phyloP scores from a whole-genome alignment of 1,140 invertebrate species.

The Colletes latitarsis region DNA sequence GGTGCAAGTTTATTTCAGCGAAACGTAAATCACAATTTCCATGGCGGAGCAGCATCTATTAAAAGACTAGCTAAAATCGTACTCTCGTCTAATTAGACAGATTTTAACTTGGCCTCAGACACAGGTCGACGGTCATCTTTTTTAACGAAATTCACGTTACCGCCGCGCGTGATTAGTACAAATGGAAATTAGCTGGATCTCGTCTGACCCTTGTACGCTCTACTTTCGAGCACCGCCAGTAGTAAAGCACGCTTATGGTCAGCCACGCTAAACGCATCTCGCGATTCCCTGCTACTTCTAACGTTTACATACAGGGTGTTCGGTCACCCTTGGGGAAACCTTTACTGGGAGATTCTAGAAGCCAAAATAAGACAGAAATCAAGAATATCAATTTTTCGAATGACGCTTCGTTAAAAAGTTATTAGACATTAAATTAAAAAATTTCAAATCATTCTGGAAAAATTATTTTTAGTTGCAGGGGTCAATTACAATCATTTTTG shows the following conservation, averaged over 20 bases:
- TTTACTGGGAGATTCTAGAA: too few relatives aligned
- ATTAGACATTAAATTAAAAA: too few relatives aligned
- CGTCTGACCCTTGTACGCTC: conserved; percentile 1
- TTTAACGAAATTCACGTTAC: conserved; percentile 13
- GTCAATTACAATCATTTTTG: too few relatives aligned
- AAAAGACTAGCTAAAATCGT: background rate
- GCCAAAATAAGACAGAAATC: too few relatives aligned
- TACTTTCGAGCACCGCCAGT: background rate
- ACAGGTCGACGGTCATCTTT: background rate
- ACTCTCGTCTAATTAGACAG: conserved; percentile 9
- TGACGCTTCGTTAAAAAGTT: too few relatives aligned
- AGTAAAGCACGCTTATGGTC: background rate
- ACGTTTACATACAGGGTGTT: too few relatives aligned
- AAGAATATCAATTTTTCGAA: too few relatives aligned
- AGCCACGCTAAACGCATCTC: background rate
- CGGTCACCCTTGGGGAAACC: too few relatives aligned
- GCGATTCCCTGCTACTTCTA: background rate
- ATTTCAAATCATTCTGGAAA: too few relatives aligned
- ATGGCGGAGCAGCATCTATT: background rate
- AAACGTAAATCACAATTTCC: background rate
- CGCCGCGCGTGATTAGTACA: conserved; percentile 16
- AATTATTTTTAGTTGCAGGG: too few relatives aligned
- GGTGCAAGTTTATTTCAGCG: background rate
- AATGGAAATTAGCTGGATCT: conserved; percentile 36
- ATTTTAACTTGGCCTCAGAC: background rate